Evolutionary conservation across 2,113 vertebrate species (phyloP).

Genomic region (Lepus europaeus): DNA sequence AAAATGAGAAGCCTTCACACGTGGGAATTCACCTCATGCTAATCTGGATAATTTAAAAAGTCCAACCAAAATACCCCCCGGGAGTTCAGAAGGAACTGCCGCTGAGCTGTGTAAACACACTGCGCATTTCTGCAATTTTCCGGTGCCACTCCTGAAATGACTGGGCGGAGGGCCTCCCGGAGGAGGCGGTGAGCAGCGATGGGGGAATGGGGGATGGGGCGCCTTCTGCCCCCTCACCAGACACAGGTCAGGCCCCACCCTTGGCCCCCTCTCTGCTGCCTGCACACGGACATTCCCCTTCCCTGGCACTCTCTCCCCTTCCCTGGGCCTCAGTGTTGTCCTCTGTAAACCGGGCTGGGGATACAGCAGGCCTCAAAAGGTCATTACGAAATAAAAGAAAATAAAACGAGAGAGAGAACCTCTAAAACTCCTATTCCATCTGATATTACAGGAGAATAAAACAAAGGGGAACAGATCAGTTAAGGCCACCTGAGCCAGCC

Average conservation of each 20-base stretch:
- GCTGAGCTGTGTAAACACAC: neutral
- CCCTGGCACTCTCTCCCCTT: neutral
- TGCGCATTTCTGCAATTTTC: neutral
- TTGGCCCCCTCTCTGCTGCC: neutral
- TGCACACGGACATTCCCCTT: neutral
- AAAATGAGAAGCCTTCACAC: slow-evolving; percentile 17
- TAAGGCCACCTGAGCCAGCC: neutral
- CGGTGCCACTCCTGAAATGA: neutral
- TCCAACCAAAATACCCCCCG: slow-evolving; percentile 72
- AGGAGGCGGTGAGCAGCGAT: neutral
- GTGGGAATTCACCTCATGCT: slow-evolving; percentile 72
- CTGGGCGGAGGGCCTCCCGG: neutral
- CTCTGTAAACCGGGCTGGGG: neutral
- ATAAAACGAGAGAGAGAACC: neutral
- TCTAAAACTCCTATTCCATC: neutral
- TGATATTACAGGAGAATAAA: neutral
- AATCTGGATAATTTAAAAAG: slow-evolving; percentile 66
- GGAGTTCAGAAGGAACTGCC: slow-evolving; percentile 55
- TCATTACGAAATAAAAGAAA: neutral
- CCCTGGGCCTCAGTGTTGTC: neutral
- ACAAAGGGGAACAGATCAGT: neutral
- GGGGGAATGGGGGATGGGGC: neutral
- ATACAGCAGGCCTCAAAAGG: neutral
- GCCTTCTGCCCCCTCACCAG: neutral
- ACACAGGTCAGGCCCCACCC: neutral